phyloP scores from a whole-genome alignment of 2,888 invertebrate species.

The Rugalucina vietnamica region DNA sequence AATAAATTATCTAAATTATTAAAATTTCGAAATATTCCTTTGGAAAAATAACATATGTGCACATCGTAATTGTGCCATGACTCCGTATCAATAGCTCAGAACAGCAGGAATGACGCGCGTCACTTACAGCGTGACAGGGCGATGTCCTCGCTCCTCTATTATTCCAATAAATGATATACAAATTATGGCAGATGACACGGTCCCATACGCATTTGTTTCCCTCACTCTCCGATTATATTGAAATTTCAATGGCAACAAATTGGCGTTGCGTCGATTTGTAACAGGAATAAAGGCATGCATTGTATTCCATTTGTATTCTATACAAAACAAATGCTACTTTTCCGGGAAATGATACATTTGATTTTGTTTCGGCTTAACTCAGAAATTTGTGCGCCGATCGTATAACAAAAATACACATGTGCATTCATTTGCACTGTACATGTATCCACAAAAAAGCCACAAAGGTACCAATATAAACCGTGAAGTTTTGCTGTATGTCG shows the following conservation, averaged over 20 bases:
- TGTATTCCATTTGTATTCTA: no score
- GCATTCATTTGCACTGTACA: no score
- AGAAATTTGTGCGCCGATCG: no score
- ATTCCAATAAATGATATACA: not conserved
- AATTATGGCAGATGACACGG: not conserved
- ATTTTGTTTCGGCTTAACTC: no score
- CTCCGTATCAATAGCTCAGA: not conserved
- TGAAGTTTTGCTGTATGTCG: no score
- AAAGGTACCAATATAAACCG: no score
- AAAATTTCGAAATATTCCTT: not conserved
- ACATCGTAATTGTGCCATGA: not conserved
- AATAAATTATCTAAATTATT: not conserved
- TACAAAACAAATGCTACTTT: no score
- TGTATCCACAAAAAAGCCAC: no score
- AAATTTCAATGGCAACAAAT: not conserved
- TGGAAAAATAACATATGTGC: conserved; percentile 8
- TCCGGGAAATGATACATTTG: no score
- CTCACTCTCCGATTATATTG: not conserved
- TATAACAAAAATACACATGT: no score
- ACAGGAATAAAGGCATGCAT: no score
- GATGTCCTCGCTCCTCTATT: not conserved
- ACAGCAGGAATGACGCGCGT: not conserved
- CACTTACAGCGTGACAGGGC: not conserved
- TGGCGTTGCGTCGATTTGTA: no score
- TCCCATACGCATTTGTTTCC: not conserved